Conservation (phyloP, 2,113 vertebrate genomes). For the Hippocampus zosterae region DNA sequence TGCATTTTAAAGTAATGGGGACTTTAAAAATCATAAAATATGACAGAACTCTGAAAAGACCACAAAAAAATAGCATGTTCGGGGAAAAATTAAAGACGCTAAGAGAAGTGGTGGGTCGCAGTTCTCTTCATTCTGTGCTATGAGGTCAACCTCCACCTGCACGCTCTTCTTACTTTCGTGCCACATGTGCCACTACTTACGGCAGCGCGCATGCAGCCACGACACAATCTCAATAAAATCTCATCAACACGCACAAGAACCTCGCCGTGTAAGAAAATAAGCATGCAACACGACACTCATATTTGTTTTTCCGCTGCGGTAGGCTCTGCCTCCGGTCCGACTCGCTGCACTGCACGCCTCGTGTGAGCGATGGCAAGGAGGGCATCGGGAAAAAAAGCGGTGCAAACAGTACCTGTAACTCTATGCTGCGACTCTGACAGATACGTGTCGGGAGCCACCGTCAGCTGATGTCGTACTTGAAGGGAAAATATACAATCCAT, state of each 20-base stretch:
- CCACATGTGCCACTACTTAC: not conserved
- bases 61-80: not conserved
- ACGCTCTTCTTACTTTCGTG: constrained; percentile 26
- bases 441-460: constrained; percentile 67
- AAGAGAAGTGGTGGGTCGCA: not conserved
- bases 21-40: not conserved
- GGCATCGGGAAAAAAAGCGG: not conserved
- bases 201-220: not conserved
- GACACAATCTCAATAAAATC: constrained; percentile 2
- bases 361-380: not conserved
- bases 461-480: constrained; percentile 73
- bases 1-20: not conserved
- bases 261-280: constrained; percentile 30
- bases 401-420: constrained; percentile 71
- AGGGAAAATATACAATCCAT: constrained; percentile 76
- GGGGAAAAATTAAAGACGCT: not conserved
- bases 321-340: constrained; percentile 39
- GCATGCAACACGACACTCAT: constrained; percentile 42
- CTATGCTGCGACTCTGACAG: constrained; percentile 66
- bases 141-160: constrained; percentile 11
- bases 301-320: constrained; percentile 22
- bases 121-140: not conserved
- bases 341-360: constrained; percentile 10
- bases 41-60: not conserved
- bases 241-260: constrained; percentile 28